Base-by-base conservation (phyloP, 2,797 vertebrate genomes). In the Neosilurus hyrtlii region DNA sequence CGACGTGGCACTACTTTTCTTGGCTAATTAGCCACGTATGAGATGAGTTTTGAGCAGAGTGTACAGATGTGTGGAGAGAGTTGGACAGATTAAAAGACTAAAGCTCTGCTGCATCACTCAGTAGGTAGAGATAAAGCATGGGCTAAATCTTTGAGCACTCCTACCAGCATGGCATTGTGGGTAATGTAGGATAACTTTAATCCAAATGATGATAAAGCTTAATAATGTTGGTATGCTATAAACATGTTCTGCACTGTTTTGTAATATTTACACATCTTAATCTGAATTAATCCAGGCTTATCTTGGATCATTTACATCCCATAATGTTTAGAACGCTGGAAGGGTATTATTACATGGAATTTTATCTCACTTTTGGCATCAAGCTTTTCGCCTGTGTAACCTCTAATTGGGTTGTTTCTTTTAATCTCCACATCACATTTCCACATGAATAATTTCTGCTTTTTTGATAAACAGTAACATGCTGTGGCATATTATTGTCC, bases 391-490 rank as follows among this genome's bases (percentile, higher is more conserved):
- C 66, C 9, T 20, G n/a, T 59, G 9, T 37, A 6, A 8, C 54
- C 54, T 73, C 49, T 71, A 56, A 15, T 16, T 16, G 14, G 1
- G 52, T 54, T 9, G 4, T 12, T 37, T 89, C 79, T 79, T 67
- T 85, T 88, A 89, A 87, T 81, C 86, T 80, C 72, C 71, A 81
- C 80, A 84, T 89, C 88, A 18, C 89, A 14, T 78, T 59, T 63
- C 4, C 26, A 24, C 24, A 14, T 30, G 51, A 56, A 10, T 20
- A 10, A 30, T 35, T 75, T 7, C 54, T 14, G 18, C 54, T 14
- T 43, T 61, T 30, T 61, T 37, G 56, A 22, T 75, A 8, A 73
- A 80, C 79, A 57, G 18, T 61, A 73, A 59, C 76, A 6, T 24
- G 67, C 1, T 1, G 20, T 54, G 15, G 24, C n/a, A n/a, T 26